Conservation (phyloP, 2,797 vertebrate species). For the Neosilurus hyrtlii region DNA sequence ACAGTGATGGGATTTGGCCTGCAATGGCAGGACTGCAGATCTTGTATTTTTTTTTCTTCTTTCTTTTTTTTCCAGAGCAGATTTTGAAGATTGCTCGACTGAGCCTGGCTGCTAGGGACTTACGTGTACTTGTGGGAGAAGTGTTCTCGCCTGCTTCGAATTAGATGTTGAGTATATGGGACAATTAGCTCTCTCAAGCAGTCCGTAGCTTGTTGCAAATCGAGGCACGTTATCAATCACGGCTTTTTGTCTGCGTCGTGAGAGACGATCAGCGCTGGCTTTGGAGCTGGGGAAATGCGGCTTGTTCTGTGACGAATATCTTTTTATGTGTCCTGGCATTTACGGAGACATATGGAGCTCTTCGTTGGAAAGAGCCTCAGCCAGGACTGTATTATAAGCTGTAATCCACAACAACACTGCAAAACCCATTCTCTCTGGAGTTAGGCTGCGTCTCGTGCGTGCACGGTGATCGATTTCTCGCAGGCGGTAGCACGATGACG, state of each 20-base stretch:
- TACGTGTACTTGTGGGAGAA: conserved; percentile 45
- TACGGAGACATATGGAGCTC: conserved; percentile 39
- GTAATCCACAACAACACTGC: conserved; percentile 33
- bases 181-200: conserved; percentile 53
- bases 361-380: neutral
- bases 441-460: conserved; percentile 30
- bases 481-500: conserved; percentile 44
- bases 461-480: conserved; percentile 55
- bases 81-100: conserved; percentile 47
- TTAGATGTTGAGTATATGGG: conserved; percentile 42
- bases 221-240: conserved; percentile 42
- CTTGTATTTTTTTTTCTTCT: conserved; percentile 11
- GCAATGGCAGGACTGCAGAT: conserved; percentile 43
- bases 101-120: conserved; percentile 45
- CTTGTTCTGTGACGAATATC: conserved; percentile 42
- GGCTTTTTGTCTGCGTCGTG: conserved; percentile 19
- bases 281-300: conserved; percentile 23
- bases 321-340: conserved; percentile 46
- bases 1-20: conserved; percentile 44
- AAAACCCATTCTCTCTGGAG: conserved; percentile 35
- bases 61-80: conserved; percentile 31
- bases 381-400: conserved; percentile 39
- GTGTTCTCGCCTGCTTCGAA: conserved; percentile 40
- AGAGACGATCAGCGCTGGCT: conserved; percentile 11
- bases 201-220: conserved; percentile 44